Conservation (phyloP, 1,140 invertebrate species). For the Apis dorsata region DNA sequence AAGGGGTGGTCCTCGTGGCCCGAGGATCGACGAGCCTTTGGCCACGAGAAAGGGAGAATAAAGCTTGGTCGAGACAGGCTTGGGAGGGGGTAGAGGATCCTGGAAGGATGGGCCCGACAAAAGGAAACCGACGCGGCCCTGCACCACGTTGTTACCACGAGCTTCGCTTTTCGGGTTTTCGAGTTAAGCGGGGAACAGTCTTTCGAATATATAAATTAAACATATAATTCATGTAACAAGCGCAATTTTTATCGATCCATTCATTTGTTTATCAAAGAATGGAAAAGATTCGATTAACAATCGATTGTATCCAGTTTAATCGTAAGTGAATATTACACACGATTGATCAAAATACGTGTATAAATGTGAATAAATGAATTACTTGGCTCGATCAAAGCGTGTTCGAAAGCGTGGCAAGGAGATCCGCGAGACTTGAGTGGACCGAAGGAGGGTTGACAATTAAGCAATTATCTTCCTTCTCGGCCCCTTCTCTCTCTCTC, state of each 20-base stretch:
- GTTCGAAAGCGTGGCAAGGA: constrained; percentile 20
- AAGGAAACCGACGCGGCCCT: constrained; percentile 8
- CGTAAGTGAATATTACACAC: too few species aligned
- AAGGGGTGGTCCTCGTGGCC: constrained; percentile 56
- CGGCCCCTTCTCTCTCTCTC: background rate
- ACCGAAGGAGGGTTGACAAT: constrained; percentile 63
- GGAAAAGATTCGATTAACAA: too few species aligned
- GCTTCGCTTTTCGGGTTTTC: constrained; percentile 19
- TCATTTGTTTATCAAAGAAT: too few species aligned
- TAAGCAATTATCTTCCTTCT: constrained; percentile 72
- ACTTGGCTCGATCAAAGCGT: too few species aligned
- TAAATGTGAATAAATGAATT: too few species aligned
- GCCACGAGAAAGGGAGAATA: constrained; percentile 41
- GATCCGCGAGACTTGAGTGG: constrained; percentile 60
- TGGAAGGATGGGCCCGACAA: constrained; percentile 20
- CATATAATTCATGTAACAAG: too few species aligned
- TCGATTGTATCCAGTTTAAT: too few species aligned
- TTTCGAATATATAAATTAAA: background rate
- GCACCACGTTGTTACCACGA: background rate
- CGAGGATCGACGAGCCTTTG: constrained; percentile 31
- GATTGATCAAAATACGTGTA: too few species aligned
- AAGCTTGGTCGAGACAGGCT: constrained; percentile 22
- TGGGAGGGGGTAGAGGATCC: background rate
- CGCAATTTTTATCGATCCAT: too few species aligned
- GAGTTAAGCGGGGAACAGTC: rapidly evolving